Base-by-base conservation (phyloP, 2,888 invertebrate genomes). In the Caenorhabditis sp. region DNA sequence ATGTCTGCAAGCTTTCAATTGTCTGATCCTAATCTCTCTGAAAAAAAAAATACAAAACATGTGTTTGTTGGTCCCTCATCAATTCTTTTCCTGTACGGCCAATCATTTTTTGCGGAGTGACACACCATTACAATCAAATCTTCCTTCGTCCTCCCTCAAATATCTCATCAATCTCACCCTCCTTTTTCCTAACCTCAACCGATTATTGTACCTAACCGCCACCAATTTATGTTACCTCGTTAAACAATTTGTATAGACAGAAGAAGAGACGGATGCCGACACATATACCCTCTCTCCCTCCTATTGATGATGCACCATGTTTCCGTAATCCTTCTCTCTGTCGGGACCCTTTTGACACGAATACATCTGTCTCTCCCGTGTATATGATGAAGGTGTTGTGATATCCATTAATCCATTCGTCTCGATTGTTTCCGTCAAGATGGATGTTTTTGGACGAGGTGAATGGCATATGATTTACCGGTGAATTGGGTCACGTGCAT, bases 151-250 rank as follows among this genome's bases (percentile, higher is more conserved):
- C 51, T n/a, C 22, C 22, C 31, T n/a, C 70, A 38, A 8, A 58
- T 35, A 58, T 56, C 56, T 70, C 73, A 73, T 73, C 73, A 73
- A 73, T 73, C 61, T 73, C 59, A 4, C 31, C 19, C 31, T 14
- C 10, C 28, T 24, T 51, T 59, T 38, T 22, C 59, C 47, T 44
- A n/a, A n/a, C 49, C 16, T 7, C 8, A 31, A 31, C 19, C 22
- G 61, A 61, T 61, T 61, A 61, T 19, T 49, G 14, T 38, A 41
- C 24, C 61, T 35, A 63, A 51, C 22, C 56, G 56, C 44, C 44
- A 44, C 58, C 54, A 72, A 70, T 72, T 72, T 72, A 72, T 72
- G 58, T 70, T 72, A 49, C 59, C 72, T 72, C 72, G 72, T 72
- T 72, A 72, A 59, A 72, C 72, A 72, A 58, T 72, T 72, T 72